phyloP scores from a whole-genome alignment of 2,888 invertebrate species.

The Ectobius pallidus region DNA sequence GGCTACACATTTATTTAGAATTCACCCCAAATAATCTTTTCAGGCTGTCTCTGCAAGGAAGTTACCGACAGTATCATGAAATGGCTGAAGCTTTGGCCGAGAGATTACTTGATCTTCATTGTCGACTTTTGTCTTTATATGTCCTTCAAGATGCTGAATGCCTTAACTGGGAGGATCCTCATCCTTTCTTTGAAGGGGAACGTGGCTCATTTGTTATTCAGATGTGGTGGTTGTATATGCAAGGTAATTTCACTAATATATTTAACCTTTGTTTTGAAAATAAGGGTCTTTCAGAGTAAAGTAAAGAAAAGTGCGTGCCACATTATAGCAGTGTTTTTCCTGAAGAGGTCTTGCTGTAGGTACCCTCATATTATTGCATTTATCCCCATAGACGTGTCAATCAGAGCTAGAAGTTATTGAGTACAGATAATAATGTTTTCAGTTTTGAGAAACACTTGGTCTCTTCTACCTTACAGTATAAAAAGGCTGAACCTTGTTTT shows the following conservation, averaged over 20 bases:
- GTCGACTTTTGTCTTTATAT: slow-evolving; percentile 76
- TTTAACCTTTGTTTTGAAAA: background rate
- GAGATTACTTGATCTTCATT: slow-evolving; percentile 79
- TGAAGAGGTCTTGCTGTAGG: no score
- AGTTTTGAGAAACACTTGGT: no score
- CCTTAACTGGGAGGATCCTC: slow-evolving; percentile 71
- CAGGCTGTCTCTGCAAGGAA: slow-evolving; percentile 54
- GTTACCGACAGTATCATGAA: slow-evolving; percentile 77
- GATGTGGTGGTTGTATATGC: slow-evolving; percentile 90
- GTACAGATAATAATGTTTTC: no score
- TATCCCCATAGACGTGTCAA: no score
- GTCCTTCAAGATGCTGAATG: slow-evolving; percentile 83
- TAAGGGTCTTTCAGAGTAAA: no score
- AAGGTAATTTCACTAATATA: slow-evolving; percentile 59
- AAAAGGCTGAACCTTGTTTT: no score
- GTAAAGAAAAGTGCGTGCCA: no score
- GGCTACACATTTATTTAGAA: no score
- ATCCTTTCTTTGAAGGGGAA: slow-evolving; percentile 72
- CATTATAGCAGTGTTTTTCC: no score
- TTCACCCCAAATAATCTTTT: slow-evolving; percentile 1
- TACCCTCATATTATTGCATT: no score
- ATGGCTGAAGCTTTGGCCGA: slow-evolving; percentile 87
- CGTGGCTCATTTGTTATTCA: slow-evolving; percentile 82
- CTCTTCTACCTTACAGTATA: no score
- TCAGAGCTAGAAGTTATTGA: no score